Conservation (phyloP, 1,140 invertebrate species). For the Adelges cooleyi region DNA sequence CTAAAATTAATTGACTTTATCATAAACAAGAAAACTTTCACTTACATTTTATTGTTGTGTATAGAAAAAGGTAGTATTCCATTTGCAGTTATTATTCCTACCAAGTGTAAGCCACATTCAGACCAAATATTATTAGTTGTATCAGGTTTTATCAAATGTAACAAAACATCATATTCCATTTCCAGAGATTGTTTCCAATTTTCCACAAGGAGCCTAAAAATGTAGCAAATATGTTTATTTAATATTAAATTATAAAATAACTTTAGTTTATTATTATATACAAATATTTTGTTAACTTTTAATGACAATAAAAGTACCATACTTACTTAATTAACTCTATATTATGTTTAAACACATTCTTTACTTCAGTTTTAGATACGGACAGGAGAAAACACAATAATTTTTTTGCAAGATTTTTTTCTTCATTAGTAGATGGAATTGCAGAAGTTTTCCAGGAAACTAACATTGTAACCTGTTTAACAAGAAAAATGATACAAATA, state of each 20-base stretch:
- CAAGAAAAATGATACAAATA: too few species aligned
- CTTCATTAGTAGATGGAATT: not conserved
- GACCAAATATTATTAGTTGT: not conserved
- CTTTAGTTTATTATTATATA: not conserved
- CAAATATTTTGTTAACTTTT: too few species aligned
- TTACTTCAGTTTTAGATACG: not conserved
- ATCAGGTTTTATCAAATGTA: not conserved
- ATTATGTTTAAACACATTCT: not conserved
- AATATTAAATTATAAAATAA: not conserved
- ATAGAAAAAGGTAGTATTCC: not conserved
- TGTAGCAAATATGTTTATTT: not conserved
- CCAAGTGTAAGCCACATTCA: slow-evolving; percentile 1
- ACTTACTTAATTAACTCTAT: not conserved
- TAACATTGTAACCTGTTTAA: not conserved
- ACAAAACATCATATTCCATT: not conserved
- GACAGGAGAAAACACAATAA: not conserved
- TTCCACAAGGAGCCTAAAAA: not conserved
- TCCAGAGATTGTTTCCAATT: not conserved
- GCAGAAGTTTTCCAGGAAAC: not conserved
- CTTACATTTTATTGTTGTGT: not conserved
- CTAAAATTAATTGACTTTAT: too few species aligned
- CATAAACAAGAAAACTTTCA: too few species aligned
- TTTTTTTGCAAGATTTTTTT: not conserved
- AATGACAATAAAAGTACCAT: not conserved
- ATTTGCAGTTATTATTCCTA: not conserved